These are phyloP conservation scores for Macquaria ambigua DNA, from an alignment of 2,113 vertebrate species.

Conservation along the genomic window DNA sequence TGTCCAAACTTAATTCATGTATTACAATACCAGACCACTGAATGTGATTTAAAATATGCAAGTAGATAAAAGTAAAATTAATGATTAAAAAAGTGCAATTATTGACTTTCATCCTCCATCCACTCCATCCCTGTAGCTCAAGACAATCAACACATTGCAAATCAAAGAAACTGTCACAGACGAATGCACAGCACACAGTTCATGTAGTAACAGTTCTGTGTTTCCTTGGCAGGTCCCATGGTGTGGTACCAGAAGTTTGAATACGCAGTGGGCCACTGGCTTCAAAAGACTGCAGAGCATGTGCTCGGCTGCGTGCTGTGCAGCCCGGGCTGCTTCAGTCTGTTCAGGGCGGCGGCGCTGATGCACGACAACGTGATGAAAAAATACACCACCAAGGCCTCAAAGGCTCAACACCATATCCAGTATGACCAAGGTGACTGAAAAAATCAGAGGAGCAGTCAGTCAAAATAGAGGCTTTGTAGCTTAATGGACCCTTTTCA, in stretches of 20 bases:
- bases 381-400: constrained; percentile 72
- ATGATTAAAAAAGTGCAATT: too few species aligned
- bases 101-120: too few species aligned
- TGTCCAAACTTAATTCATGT: too few species aligned
- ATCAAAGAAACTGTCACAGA: not conserved
- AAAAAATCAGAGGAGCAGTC: too few species aligned
- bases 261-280: constrained; percentile 83
- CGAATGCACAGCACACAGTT: not conserved
- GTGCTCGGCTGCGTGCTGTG: constrained; percentile 82
- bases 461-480: too few species aligned
- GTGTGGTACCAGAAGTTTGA: constrained; percentile 86
- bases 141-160: constrained; percentile 33
- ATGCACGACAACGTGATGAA: constrained; percentile 84
- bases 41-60: not conserved
- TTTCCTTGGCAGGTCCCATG: constrained; percentile 75
- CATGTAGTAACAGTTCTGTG: not conserved
- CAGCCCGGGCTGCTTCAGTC: constrained; percentile 83
- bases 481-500: too few species aligned
- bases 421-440: constrained; percentile 76
- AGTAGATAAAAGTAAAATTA: not conserved
- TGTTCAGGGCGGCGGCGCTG: constrained; percentile 78
- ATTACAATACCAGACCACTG: too few species aligned
- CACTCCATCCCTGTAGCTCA: too few species aligned
- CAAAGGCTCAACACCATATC: constrained; percentile 66
- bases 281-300: constrained; percentile 83